phyloP scores from a whole-genome alignment of 2,888 invertebrate species.

The Augochlorella aurata region DNA sequence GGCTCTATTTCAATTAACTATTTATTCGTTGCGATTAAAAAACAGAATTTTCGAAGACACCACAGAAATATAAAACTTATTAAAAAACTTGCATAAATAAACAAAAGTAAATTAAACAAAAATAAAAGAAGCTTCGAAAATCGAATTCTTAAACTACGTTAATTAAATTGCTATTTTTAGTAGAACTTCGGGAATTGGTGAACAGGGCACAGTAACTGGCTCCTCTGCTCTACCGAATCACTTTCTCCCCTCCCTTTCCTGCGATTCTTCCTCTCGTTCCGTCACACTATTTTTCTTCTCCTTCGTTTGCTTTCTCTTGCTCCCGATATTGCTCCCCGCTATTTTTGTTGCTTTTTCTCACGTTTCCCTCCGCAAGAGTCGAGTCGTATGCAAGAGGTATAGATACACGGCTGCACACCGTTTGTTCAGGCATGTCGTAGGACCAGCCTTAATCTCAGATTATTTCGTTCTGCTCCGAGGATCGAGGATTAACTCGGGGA shows the following conservation, averaged over 20 bases:
- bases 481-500: constrained; percentile 78
- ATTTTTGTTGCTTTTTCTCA: too few relatives aligned
- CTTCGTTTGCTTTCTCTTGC: constrained; percentile 1
- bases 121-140: too few relatives aligned
- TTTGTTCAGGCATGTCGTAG: constrained; percentile 32
- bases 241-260: constrained; percentile 44
- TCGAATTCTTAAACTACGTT: too few relatives aligned
- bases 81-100: too few relatives aligned
- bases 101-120: too few relatives aligned
- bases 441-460: constrained; percentile 77
- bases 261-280: constrained; percentile 36
- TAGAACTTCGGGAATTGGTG: not conserved
- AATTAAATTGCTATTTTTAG: too few relatives aligned
- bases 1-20: too few relatives aligned
- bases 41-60: too few relatives aligned
- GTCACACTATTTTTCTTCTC: constrained; percentile 19
- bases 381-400: not conserved
- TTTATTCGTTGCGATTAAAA: too few relatives aligned
- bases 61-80: too few relatives aligned
- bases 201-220: not conserved
- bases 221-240: not conserved
- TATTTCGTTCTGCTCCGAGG: constrained; percentile 76
- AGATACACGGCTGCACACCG: not conserved
- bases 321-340: too few relatives aligned
- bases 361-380: not conserved